phyloP scores from a whole-genome alignment of 2,113 vertebrate genomes.

The Nesogale talazaci region DNA sequence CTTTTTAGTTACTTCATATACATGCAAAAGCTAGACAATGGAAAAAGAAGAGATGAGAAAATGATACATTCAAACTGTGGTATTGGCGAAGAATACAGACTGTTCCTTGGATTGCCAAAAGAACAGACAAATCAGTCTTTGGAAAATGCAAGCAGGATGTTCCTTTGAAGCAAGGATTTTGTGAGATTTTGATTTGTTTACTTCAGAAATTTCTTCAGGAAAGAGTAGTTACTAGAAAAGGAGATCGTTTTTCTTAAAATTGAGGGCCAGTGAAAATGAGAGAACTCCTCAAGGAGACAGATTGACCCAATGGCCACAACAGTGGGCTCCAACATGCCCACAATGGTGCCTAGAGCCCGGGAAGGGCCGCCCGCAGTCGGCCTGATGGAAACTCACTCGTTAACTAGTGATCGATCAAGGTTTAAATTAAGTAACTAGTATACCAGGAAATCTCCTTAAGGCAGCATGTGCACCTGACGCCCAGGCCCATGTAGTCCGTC shows the following conservation, averaged over 20 bases:
- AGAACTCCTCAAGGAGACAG: background rate
- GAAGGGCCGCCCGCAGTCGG: background rate
- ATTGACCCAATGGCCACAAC: background rate
- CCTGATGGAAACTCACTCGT: background rate
- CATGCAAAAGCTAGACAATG: background rate
- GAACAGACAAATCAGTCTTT: background rate
- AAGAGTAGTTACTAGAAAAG: background rate
- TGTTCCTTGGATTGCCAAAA: background rate
- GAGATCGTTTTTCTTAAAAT: background rate
- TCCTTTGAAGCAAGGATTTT: background rate
- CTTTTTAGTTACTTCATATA: background rate
- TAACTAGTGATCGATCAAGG: conserved; percentile 44
- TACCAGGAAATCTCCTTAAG: background rate
- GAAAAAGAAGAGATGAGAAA: no score
- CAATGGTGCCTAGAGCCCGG: background rate
- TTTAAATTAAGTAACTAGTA: conserved; percentile 16
- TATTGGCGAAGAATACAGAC: no score
- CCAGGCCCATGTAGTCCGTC: background rate
- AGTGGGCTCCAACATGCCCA: background rate
- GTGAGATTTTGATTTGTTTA: background rate
- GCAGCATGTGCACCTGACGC: background rate
- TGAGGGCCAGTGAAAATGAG: background rate
- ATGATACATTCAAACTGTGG: background rate
- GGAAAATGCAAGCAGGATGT: background rate
- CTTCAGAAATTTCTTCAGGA: background rate